phyloP scores from a whole-genome alignment of 2,888 invertebrate species.

The Trisateles emortualis region DNA sequence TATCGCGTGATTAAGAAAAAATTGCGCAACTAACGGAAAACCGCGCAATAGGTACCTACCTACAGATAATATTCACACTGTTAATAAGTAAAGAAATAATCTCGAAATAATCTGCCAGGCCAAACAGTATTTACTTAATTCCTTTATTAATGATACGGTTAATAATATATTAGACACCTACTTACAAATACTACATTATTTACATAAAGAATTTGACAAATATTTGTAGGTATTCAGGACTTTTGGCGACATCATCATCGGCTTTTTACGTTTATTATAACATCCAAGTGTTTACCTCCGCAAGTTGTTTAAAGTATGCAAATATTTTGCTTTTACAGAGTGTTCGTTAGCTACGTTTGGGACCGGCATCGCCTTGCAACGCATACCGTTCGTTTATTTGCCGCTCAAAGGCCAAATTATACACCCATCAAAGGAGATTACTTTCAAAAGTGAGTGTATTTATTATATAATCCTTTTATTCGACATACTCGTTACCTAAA shows the following conservation, averaged over 20 bases:
- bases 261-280: constrained; percentile 10
- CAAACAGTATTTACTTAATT: constrained; percentile 58
- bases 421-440: constrained; percentile 95
- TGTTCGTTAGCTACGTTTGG: constrained; percentile 94
- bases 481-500: neutral
- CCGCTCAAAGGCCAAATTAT: constrained; percentile 95
- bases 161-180: neutral
- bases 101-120: constrained; percentile 45
- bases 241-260: constrained; percentile 2
- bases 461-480: neutral
- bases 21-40: constrained; percentile 18
- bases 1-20: constrained; percentile 16
- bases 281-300: constrained; percentile 16
- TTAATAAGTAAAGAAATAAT: constrained; percentile 41
- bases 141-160: constrained; percentile 56
- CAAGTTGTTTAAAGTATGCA: constrained; percentile 6
- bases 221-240: constrained; percentile 21
- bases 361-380: constrained; percentile 89
- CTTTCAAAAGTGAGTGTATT: constrained; percentile 89
- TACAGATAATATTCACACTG: constrained; percentile 45
- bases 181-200: constrained; percentile 3
- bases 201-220: constrained; percentile 18
- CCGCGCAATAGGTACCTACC: neutral
- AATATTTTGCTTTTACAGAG: constrained; percentile 85
- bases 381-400: constrained; percentile 94